Evolutionary conservation across 2,888 invertebrate species (phyloP).

Genomic region (Nipponacmea schrenckii): DNA sequence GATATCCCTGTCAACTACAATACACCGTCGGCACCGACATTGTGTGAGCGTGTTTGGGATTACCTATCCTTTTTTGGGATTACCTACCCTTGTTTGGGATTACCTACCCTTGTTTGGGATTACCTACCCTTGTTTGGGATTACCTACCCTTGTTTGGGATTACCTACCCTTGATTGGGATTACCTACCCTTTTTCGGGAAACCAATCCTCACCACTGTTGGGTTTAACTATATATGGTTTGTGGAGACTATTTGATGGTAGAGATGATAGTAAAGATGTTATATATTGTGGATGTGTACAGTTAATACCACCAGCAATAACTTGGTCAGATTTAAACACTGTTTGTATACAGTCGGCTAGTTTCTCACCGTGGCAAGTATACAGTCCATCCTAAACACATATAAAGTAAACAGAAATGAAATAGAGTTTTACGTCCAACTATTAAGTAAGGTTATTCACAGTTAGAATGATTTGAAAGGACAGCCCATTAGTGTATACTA

Average conservation of each 20-base stretch:
- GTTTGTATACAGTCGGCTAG: slow-evolving; percentile 79
- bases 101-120: slow-evolving; percentile 48
- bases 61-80: slow-evolving; percentile 48
- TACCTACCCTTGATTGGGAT: slow-evolving; percentile 29
- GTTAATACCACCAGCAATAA: slow-evolving; percentile 90
- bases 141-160: slow-evolving; percentile 47
- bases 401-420: no score
- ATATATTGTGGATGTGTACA: slow-evolving; percentile 81
- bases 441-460: no score
- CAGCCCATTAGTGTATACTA: no score
- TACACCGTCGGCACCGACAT: no score
- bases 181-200: slow-evolving; percentile 61
- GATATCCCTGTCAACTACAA: no score
- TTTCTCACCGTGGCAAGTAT: slow-evolving; percentile 82
- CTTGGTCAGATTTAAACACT: slow-evolving; percentile 73
- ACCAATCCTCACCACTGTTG: slow-evolving; percentile 88
- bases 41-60: no score
- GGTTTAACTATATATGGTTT: slow-evolving; percentile 85
- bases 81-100: no score
- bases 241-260: slow-evolving; percentile 57
- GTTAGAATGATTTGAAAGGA: no score
- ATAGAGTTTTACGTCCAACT: no score
- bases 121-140: no score
- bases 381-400: slow-evolving; percentile 72
- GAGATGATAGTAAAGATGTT: slow-evolving; percentile 72